Conservation (phyloP, 2,888 invertebrate genomes). For the Cylloceria caligata region DNA sequence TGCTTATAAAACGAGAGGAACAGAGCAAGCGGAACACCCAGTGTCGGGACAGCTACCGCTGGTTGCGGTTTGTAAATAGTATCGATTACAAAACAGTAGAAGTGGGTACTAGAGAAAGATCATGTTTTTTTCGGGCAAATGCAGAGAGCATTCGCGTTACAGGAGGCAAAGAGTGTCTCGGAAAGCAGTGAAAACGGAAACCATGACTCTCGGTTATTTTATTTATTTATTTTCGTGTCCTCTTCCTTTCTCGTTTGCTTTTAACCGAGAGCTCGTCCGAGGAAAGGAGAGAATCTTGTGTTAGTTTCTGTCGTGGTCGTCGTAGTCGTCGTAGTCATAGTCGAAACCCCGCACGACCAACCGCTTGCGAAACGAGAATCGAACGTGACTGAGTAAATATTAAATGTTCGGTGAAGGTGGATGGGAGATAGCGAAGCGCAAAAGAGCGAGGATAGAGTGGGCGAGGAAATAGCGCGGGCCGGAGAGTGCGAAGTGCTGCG, state of each 20-base stretch:
- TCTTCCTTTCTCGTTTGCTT: slow-evolving; percentile 21
- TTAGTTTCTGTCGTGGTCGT: not conserved
- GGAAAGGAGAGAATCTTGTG: not conserved
- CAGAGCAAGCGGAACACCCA: not conserved
- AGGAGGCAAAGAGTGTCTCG: not conserved
- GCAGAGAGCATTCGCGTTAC: slow-evolving; percentile 10
- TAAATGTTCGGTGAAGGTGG: slow-evolving; percentile 44
- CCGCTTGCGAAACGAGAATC: slow-evolving; percentile 61
- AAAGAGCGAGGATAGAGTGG: slow-evolving; percentile 16
- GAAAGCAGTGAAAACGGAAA: slow-evolving; percentile 32
- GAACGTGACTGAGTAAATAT: slow-evolving; percentile 68
- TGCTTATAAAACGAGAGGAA: slow-evolving; percentile 19
- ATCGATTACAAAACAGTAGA: slow-evolving; percentile 63
- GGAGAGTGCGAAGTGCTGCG: slow-evolving; percentile 48
- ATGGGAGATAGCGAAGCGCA: slow-evolving; percentile 12
- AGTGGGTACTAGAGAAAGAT: slow-evolving; percentile 10
- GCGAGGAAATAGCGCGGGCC: slow-evolving; percentile 30
- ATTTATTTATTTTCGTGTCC: slow-evolving; percentile 25
- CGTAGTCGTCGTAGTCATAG: not conserved
- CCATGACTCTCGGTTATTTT: slow-evolving; percentile 49
- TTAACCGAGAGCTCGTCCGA: slow-evolving; percentile 9
- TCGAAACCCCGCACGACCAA: not conserved
- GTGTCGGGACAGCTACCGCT: not conserved
- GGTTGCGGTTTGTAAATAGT: slow-evolving; percentile 21
- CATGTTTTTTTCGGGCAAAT: not conserved